Evolutionary conservation across 2,888 invertebrate genomes (phyloP).

Genomic region (Hirtodrosophila confusa): DNA sequence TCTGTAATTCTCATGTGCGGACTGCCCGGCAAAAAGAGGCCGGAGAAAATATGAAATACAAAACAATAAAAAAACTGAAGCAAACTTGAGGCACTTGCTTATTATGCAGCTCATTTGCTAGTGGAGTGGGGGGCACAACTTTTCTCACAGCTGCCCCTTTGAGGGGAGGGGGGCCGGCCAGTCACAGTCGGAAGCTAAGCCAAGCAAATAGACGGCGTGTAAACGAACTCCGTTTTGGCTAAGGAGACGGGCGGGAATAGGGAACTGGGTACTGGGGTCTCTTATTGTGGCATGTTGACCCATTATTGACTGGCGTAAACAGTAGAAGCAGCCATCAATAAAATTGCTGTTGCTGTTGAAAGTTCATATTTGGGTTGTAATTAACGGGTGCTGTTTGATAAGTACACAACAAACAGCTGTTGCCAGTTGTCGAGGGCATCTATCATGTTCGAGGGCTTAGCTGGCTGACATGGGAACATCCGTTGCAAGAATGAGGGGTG

Average conservation of each 20-base stretch:
- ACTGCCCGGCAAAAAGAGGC: slow-evolving; percentile 16
- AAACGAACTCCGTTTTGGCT: slow-evolving; percentile 60
- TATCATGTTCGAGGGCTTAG: slow-evolving; percentile 65
- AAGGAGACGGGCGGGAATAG: not conserved
- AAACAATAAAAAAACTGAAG: slow-evolving; percentile 22
- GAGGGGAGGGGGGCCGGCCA: slow-evolving; percentile 25
- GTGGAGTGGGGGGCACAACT: slow-evolving; percentile 13
- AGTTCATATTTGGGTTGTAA: slow-evolving; percentile 43
- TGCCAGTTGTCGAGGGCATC: slow-evolving; percentile 44
- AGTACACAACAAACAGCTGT: slow-evolving; percentile 60
- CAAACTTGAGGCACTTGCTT: slow-evolving; percentile 58
- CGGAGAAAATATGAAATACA: slow-evolving; percentile 15
- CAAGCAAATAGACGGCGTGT: slow-evolving; percentile 66
- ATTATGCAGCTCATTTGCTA: slow-evolving; percentile 72
- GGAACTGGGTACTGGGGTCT: not conserved
- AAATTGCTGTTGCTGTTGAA: slow-evolving; percentile 50
- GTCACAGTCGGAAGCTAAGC: slow-evolving; percentile 56
- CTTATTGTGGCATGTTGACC: slow-evolving; percentile 55
- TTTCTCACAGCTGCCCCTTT: slow-evolving; percentile 50
- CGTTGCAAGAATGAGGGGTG: slow-evolving; percentile 42
- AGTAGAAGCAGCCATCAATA: slow-evolving; percentile 53
- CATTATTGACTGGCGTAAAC: slow-evolving; percentile 40
- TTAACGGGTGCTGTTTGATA: slow-evolving; percentile 60
- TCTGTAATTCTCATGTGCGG: slow-evolving; percentile 74
- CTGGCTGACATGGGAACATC: slow-evolving; percentile 72